These are phyloP conservation scores for Nibea albiflora DNA, from an alignment of 2,113 vertebrate species.

Conservation along the genomic window DNA sequence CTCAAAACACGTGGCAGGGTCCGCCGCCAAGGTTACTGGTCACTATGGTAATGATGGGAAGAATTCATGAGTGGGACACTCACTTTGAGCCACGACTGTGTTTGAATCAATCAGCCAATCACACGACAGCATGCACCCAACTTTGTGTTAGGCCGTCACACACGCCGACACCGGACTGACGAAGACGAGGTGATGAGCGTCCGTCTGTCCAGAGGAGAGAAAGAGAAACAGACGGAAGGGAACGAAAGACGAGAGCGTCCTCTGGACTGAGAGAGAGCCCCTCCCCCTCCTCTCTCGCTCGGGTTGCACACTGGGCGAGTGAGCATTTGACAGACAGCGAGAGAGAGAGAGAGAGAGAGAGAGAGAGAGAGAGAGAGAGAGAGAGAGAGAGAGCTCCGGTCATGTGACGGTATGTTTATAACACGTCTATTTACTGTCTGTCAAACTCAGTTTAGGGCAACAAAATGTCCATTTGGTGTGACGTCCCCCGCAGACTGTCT, in stretches of 20 bases:
- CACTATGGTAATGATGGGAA: conserved; percentile 24
- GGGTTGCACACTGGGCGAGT: conserved; percentile 45
- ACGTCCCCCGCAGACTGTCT: no score
- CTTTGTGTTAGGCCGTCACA: no score
- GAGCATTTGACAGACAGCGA: conserved; percentile 41
- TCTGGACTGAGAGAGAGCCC: conserved; percentile 36
- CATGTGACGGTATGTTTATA: no score
- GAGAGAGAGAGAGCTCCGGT: neutral
- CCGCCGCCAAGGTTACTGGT: conserved; percentile 45
- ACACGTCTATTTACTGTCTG: no score
- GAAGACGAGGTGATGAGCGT: conserved; percentile 18
- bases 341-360: no score
- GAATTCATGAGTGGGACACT: conserved; percentile 45
- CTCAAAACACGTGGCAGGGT: conserved; percentile 14
- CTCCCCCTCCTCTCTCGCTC: conserved; percentile 24
- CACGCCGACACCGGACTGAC: neutral
- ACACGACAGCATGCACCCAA: neutral
- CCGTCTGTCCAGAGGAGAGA: neutral
- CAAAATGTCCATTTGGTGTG: no score
- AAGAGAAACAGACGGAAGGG: neutral
- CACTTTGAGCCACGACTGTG: conserved; percentile 20
- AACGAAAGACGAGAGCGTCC: conserved; percentile 5
- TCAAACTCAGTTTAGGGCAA: no score
- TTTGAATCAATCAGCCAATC: conserved; percentile 36
- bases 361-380: conserved; percentile 25